Evolutionary conservation across 1,140 invertebrate genomes (phyloP).

Genomic region (Agrilus planipennis): DNA sequence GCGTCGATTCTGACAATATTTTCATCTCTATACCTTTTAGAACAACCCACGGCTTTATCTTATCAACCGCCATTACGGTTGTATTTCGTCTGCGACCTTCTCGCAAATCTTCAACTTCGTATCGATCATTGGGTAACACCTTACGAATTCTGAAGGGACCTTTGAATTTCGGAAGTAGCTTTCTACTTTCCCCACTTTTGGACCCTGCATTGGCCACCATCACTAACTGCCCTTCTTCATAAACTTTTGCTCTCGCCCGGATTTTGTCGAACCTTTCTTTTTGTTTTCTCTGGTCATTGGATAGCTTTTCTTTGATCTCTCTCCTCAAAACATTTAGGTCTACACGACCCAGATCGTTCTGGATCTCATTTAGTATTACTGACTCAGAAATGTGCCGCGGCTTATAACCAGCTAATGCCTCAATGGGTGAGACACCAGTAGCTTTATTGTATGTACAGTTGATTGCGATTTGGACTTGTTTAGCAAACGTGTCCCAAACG

Average conservation of each 20-base stretch:
- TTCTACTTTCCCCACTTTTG: conserved; percentile 14
- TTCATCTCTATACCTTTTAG: too few species aligned
- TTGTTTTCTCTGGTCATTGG: background rate
- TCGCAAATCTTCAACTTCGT: too few species aligned
- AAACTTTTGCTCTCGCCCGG: conserved; percentile 7
- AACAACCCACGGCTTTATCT: too few species aligned
- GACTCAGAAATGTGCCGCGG: conserved; percentile 14
- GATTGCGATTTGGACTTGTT: background rate
- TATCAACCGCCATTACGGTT: too few species aligned
- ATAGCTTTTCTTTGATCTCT: background rate
- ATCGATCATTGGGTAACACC: too few species aligned
- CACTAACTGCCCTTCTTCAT: conserved; percentile 12
- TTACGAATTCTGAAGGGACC: too few species aligned
- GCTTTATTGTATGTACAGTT: too few species aligned
- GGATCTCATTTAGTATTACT: conserved; percentile 11
- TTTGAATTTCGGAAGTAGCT: too few species aligned
- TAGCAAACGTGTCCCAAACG: background rate
- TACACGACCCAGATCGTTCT: conserved; percentile 12
- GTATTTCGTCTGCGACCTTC: too few species aligned
- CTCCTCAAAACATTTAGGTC: conserved; percentile 8
- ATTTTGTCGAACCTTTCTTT: too few species aligned
- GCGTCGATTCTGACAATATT: too few species aligned
- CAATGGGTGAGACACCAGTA: conserved; percentile 11
- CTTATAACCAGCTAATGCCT: conserved; percentile 21
- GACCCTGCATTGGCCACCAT: conserved; percentile 9